Percentiles rank a stretch among this genome's conserved stretches.
Evolutionary conservation across 2,888 invertebrate species (phyloP).

Genomic region (Brachyptera putata): DNA sequence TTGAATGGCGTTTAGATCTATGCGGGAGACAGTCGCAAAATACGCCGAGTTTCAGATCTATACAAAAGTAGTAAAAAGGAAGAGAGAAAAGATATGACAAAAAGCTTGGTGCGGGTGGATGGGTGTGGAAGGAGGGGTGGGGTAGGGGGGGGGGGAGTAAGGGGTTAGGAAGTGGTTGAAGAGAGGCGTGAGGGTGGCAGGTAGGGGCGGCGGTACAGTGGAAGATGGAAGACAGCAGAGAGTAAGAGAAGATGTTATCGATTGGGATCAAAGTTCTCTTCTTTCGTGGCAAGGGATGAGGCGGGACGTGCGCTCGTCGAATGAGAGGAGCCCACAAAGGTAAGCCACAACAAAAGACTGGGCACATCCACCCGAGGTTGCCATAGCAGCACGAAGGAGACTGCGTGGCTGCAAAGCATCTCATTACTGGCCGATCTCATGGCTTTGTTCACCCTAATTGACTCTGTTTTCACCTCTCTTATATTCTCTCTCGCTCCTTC

Average conservation of each 20-base stretch:
- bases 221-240: constrained; percentile 6
- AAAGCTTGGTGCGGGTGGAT: neutral
- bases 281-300: constrained; percentile 20
- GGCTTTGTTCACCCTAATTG: constrained; percentile 29
- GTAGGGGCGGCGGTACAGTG: constrained; percentile 1
- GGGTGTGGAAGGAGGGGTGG: neutral
- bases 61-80: neutral
- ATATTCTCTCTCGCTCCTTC: neutral
- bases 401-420: constrained; percentile 27
- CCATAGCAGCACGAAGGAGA: constrained; percentile 3
- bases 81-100: constrained; percentile 2
- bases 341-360: constrained; percentile 31
- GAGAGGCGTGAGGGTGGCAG: constrained; percentile 3
- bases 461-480: constrained; percentile 24
- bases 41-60: neutral
- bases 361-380: neutral
- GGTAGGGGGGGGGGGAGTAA: neutral
- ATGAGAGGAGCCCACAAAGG: constrained; percentile 29
- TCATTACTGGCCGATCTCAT: constrained; percentile 26
- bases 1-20: neutral
- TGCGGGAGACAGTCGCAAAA: constrained; percentile 1
- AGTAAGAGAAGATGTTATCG: constrained; percentile 28
- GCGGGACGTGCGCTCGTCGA: no score
- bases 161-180: neutral
- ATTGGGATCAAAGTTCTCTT: constrained; percentile 33